These are phyloP conservation scores for Scyliorhinus canicula DNA, from an alignment of 2,797 vertebrate genomes.

Conservation along the genomic window DNA sequence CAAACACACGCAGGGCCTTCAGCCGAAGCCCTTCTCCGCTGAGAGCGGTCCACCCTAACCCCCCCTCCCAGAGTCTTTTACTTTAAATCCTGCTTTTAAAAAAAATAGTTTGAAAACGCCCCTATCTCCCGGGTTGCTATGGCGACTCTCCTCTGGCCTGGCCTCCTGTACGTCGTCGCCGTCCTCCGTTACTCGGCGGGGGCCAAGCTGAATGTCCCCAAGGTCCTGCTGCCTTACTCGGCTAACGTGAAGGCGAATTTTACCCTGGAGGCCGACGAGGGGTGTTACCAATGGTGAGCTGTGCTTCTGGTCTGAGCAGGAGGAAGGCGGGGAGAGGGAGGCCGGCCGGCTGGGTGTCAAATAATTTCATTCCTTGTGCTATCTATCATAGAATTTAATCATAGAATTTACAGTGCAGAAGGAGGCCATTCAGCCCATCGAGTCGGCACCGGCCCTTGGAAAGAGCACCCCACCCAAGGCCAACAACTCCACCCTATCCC, in stretches of 20 bases:
- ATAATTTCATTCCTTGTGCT: too few species aligned
- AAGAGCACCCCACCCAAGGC: too few species aligned
- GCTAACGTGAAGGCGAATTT: constrained; percentile 48
- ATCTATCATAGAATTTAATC: too few species aligned
- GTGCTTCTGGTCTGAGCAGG: neutral
- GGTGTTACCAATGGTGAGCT: constrained; percentile 56
- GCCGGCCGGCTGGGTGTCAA: too few species aligned
- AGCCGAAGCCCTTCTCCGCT: neutral
- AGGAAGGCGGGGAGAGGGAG: neutral
- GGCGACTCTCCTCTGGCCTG: neutral
- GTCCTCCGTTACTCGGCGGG: neutral
- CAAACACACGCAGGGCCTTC: neutral
- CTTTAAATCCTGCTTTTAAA: too few species aligned
- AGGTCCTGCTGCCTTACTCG: constrained; percentile 52
- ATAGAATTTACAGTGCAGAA: too few species aligned
- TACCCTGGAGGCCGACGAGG: constrained; percentile 51
- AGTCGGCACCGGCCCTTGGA: too few species aligned
- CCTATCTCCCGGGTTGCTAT: neutral
- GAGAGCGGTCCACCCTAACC: too few species aligned
- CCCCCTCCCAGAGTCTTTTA: too few species aligned
- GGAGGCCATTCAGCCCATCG: too few species aligned
- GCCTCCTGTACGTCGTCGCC: neutral
- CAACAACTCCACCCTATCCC: too few species aligned
- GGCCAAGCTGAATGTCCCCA: constrained; percentile 53
- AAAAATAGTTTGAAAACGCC: too few species aligned